Percentiles rank a stretch among this genome's conserved stretches.
These are phyloP conservation scores for Anthonomus grandis DNA, from an alignment of 1,140 invertebrate species.

Conservation along the genomic window DNA sequence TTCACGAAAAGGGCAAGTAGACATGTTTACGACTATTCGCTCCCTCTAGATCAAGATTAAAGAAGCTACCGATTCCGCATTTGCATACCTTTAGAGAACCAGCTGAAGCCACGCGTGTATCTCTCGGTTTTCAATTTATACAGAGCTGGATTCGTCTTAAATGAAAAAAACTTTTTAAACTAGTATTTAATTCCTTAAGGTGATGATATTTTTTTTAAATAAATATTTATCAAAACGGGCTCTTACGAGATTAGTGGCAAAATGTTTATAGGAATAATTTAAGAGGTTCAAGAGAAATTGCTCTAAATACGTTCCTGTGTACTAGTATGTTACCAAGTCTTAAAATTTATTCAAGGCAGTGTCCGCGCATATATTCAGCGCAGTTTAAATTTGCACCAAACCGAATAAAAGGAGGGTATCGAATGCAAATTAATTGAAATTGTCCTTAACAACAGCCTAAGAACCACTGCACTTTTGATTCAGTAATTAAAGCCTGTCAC, in stretches of 20 bases:
- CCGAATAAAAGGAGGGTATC: constrained; percentile 37
- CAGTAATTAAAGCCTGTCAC: constrained; percentile 32
- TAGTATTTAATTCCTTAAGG: neutral
- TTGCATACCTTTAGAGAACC: constrained; percentile 39
- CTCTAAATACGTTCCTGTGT: too few species aligned
- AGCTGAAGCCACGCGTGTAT: constrained; percentile 28
- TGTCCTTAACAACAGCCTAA: constrained; percentile 38
- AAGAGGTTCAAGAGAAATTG: too few species aligned
- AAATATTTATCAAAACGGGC: neutral
- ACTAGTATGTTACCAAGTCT: neutral
- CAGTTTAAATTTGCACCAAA: constrained; percentile 35
- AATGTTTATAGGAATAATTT: too few species aligned
- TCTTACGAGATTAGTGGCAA: neutral
- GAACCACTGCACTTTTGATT: constrained; percentile 28
- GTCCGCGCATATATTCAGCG: constrained; percentile 30
- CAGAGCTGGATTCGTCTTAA: constrained; percentile 14
- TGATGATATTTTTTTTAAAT: too few species aligned
- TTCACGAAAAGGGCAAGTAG: constrained; percentile 24
- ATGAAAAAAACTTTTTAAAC: neutral
- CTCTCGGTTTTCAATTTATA: constrained; percentile 26
- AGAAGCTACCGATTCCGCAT: constrained; percentile 41
- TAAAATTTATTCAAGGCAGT: constrained; percentile 23
- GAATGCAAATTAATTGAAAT: constrained; percentile 45
- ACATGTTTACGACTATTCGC: constrained; percentile 24
- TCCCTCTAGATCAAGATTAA: constrained; percentile 40